Conservation (phyloP, 2,888 invertebrate species). For the Volucella bombylans region DNA sequence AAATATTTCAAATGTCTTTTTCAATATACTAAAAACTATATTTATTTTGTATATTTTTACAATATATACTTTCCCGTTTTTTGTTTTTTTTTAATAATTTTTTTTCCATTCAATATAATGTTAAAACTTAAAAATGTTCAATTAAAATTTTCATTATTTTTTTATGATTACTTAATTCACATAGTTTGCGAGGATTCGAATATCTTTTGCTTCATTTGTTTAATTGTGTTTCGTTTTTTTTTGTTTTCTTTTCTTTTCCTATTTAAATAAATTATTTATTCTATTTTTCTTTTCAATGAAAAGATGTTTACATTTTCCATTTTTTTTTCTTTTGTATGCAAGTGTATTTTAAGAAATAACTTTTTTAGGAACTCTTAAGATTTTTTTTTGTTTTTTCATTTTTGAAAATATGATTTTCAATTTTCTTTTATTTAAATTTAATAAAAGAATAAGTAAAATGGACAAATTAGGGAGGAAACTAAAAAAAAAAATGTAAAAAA, state of each 20-base stretch:
- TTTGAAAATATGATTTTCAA: conserved; percentile 28
- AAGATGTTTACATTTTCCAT: conserved; percentile 24
- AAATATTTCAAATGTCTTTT: conserved; percentile 24
- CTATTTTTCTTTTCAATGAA: conserved; percentile 26
- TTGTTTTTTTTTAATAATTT: conserved; percentile 23
- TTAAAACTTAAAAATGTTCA: conserved; percentile 68
- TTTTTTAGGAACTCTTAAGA: conserved; percentile 66
- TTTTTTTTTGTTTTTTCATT: conserved; percentile 26
- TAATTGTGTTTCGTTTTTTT: background rate
- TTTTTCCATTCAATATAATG: conserved; percentile 60
- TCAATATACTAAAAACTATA: conserved; percentile 58
- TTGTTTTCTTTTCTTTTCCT: conserved; percentile 28
- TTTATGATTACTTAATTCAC: conserved; percentile 68
- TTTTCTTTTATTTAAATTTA: conserved; percentile 35
- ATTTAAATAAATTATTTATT: conserved; percentile 46
- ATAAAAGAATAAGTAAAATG: conserved; percentile 15
- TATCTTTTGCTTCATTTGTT: conserved; percentile 49
- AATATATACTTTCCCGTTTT: conserved; percentile 48
- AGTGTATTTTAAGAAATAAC: conserved; percentile 55
- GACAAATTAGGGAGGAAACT: conserved; percentile 6
- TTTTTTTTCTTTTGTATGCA: conserved; percentile 38
- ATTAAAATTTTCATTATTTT: conserved; percentile 35
- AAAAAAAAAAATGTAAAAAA: conserved; percentile 41
- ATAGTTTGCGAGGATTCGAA: conserved; percentile 75
- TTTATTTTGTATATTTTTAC: conserved; percentile 62